Evolutionary conservation across 1,140 invertebrate genomes (phyloP), one percentile per base, ranked within the genome.

Genomic region (Drosophila auraria): DNA sequence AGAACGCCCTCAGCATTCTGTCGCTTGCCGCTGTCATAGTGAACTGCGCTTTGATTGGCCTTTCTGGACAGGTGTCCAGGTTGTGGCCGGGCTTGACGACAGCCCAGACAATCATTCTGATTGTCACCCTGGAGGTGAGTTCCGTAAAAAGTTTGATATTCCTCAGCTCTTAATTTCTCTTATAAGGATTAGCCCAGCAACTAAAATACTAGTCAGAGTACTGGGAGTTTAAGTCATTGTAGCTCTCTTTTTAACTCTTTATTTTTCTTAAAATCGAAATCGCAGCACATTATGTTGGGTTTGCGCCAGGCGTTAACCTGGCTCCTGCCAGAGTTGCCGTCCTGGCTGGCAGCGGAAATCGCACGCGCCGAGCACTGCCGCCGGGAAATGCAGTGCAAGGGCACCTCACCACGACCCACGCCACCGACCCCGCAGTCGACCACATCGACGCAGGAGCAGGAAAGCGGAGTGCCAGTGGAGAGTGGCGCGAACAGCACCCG

Each of bases 1-100:
- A 99, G 95, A 97, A 97, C 94, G 98, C 97, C 15, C 97, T 99
- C 94, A 97, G 98, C 93, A 95, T 98, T 23, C 97, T 99, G 95
- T 97, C 98, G n/a, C 94, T 98, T 1, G 96, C 98, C 42, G 97
- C 98, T 1, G 97, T 99, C 12, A 94, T 98, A 73, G 98, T 99
- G 1, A 99, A 99, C 93, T 99, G 98, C 94, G 98, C 97, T 0
- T 94, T 99, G 33, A 98, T 99, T 73, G 98, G 97, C 25, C 94
- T 99, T 6, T 98, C 97, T 4, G 98, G 98, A 2, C 97, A 98
- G 83, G 96, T 99, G 8, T 96, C 98, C 75, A 94, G 97, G 61
- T 95, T 98, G 94, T 96, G 97, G 92, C 98, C 98, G 0, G 96
- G 96, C 64, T 95, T 98, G 92, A 97, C 97, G 23, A 95, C 96